Evolutionary conservation across 2,888 invertebrate genomes (phyloP).

Genomic region (Alviniconcha strummeri): DNA sequence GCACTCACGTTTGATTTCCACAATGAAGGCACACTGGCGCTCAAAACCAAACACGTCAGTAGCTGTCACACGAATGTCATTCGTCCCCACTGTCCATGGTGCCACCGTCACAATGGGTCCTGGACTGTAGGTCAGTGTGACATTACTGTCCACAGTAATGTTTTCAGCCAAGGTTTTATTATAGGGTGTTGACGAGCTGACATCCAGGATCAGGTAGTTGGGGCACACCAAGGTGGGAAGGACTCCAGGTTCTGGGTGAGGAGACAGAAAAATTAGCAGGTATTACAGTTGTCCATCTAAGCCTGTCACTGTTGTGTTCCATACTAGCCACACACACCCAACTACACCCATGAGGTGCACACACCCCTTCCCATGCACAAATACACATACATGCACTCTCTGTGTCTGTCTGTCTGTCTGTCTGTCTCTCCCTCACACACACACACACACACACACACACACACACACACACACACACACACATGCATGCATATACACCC

Average conservation of each 20-base stretch:
- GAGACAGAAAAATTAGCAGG: not conserved
- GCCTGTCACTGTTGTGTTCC: not conserved
- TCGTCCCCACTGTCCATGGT: not conserved
- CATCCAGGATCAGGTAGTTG: not conserved
- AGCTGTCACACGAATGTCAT: conserved; percentile 12
- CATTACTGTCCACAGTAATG: conserved; percentile 6
- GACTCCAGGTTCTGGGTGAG: not conserved
- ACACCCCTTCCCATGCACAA: too few species aligned
- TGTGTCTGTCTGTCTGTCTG: not conserved
- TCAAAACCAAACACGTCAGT: conserved; percentile 21
- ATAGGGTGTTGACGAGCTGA: not conserved
- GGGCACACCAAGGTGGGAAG: not conserved
- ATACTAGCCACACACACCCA: too few species aligned
- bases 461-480: not conserved
- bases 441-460: not conserved
- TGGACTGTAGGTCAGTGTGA: conserved; percentile 6
- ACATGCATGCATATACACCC: not conserved
- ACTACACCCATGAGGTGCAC: too few species aligned
- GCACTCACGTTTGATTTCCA: conserved; percentile 26
- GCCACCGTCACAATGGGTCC: not conserved
- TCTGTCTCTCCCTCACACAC: not conserved
- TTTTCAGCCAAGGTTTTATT: not conserved
- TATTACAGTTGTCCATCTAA: not conserved
- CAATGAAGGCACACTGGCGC: conserved; percentile 28
- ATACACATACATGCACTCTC: not conserved